A percentile compares a stretch with the other conserved stretches of the same genome.
Evolutionary conservation across 1,140 invertebrate genomes (phyloP).

Genomic region (Mesaphorura yosii): DNA sequence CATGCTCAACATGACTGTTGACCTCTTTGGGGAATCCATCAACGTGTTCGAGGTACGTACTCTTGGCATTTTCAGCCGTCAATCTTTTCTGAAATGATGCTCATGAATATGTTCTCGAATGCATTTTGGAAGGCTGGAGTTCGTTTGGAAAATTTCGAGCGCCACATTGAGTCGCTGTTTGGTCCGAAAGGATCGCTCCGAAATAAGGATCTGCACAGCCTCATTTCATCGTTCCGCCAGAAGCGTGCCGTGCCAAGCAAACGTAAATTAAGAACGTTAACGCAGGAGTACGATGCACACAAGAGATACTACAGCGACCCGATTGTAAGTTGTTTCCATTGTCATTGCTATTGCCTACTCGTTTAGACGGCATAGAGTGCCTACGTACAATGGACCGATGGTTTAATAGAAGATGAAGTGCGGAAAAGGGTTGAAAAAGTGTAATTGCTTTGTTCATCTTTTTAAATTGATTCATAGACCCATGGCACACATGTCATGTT

Average conservation of each 20-base stretch:
- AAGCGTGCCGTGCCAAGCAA: conserved; percentile 28
- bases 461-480: no score
- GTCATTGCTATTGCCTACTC: no score
- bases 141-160: conserved; percentile 71
- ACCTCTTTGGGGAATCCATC: conserved; percentile 79
- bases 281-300: conserved; percentile 24
- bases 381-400: no score
- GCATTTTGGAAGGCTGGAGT: conserved; percentile 49
- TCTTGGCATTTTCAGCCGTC: neutral
- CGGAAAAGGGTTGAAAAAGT: no score
- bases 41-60: conserved; percentile 63
- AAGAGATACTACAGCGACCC: conserved; percentile 29
- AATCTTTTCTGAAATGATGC: no score
- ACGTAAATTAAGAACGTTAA: conserved; percentile 17
- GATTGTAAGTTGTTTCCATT: conserved; percentile 22
- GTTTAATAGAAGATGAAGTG: no score
- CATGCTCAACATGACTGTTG: conserved; percentile 69
- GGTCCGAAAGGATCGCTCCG: conserved; percentile 54
- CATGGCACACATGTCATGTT: no score
- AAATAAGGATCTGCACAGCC: conserved; percentile 15
- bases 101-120: neutral
- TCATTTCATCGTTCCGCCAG: conserved; percentile 26
- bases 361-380: no score
- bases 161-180: conserved; percentile 66
- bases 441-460: no score